These are phyloP conservation scores for Tolmerus cingulatus DNA, from an alignment of 2,888 invertebrate species.

Conservation along the genomic window DNA sequence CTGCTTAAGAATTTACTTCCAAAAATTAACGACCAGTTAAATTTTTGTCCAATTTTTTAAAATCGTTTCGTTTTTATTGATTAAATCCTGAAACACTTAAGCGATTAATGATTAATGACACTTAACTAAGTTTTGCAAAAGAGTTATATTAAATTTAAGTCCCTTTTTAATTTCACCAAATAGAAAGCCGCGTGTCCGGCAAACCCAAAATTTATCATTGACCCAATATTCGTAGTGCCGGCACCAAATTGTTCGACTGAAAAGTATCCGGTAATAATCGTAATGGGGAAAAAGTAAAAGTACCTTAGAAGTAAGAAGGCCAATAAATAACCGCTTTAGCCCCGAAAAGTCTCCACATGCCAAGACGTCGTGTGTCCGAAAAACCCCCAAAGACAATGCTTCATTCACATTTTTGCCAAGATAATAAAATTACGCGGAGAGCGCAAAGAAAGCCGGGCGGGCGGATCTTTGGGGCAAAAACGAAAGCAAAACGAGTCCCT, in stretches of 20 bases:
- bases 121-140: too few relatives aligned
- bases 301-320: background rate
- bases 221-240: background rate
- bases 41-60: too few relatives aligned
- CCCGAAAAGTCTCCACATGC: conserved; percentile 18
- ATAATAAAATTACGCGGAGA: conserved; percentile 9
- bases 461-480: background rate
- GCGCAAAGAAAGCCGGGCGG: background rate
- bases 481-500: background rate
- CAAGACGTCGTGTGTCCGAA: conserved; percentile 3
- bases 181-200: background rate
- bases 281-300: background rate
- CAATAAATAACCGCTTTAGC: conserved; percentile 23
- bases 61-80: too few relatives aligned
- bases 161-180: background rate
- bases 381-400: conserved; percentile 20
- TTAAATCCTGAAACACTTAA: background rate
- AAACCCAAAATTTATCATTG: background rate
- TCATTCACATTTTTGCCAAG: conserved; percentile 28
- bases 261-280: background rate
- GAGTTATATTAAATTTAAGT: background rate
- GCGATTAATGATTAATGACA: background rate
- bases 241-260: background rate
- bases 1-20: too few relatives aligned
- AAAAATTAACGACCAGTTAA: too few relatives aligned